Conservation (phyloP, 2,888 invertebrate genomes). For the Oxystoma pomonae region DNA sequence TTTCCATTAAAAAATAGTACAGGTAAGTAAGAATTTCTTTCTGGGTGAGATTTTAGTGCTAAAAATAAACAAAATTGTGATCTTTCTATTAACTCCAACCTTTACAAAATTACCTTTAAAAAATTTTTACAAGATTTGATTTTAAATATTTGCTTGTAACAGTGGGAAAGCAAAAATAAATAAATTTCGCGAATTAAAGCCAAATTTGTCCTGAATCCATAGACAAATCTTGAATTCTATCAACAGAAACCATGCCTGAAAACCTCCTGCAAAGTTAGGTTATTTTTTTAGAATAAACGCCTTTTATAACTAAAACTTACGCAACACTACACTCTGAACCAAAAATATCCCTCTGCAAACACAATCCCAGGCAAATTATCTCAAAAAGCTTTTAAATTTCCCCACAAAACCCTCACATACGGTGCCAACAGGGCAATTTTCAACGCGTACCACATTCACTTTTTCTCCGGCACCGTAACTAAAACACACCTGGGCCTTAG, state of each 20-base stretch:
- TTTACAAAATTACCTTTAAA: no score
- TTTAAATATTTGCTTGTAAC: no score
- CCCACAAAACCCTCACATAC: conserved; percentile 6
- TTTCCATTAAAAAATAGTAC: no score
- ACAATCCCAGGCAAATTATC: not conserved
- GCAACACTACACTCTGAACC: not conserved
- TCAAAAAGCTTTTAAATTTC: not conserved
- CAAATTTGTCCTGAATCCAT: no score
- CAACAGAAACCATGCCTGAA: conserved; percentile 1
- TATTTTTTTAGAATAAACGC: not conserved
- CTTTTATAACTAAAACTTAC: not conserved
- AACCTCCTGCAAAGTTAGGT: not conserved
- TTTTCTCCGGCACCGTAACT: not conserved
- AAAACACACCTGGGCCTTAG: not conserved
- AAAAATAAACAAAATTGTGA: no score
- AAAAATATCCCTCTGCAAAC: not conserved
- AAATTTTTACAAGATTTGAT: no score
- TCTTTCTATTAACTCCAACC: no score
- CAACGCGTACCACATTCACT: not conserved
- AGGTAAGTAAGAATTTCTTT: no score
- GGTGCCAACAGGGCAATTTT: conserved; percentile 42
- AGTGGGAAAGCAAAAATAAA: no score
- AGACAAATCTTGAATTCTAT: no score
- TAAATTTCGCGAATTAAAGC: no score
- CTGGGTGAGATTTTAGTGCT: no score